These are phyloP conservation scores for Linnaemya tessellans DNA, from an alignment of 2,888 invertebrate species.

Conservation along the genomic window DNA sequence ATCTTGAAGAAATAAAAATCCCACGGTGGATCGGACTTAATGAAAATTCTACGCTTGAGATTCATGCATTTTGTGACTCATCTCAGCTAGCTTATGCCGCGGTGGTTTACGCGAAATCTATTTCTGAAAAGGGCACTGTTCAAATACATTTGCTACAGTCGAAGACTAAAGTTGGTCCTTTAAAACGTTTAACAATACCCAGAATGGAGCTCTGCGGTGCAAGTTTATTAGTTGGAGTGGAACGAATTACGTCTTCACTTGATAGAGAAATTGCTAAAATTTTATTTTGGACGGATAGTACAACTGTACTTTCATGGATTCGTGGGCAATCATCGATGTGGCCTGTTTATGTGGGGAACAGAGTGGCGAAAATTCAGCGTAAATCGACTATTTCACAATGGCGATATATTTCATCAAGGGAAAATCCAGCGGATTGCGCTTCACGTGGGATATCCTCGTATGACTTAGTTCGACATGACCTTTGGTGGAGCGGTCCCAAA, in stretches of 20 bases:
- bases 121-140: slow-evolving; percentile 60
- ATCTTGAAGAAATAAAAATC: slow-evolving; percentile 39
- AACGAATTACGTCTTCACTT: slow-evolving; percentile 19
- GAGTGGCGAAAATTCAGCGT: slow-evolving; percentile 38
- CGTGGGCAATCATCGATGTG: slow-evolving; percentile 37
- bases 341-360: slow-evolving; percentile 39
- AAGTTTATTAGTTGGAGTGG: slow-evolving; percentile 4
- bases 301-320: slow-evolving; percentile 59
- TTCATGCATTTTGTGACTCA: slow-evolving; percentile 50
- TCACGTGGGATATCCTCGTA: no score
- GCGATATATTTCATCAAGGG: slow-evolving; percentile 3
- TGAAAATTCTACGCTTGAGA: slow-evolving; percentile 4
- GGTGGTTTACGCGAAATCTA: slow-evolving; percentile 26
- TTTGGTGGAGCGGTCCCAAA: no score
- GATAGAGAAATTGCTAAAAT: slow-evolving; percentile 21
- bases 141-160: slow-evolving; percentile 37
- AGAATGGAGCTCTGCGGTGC: slow-evolving; percentile 50
- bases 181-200: slow-evolving; percentile 33
- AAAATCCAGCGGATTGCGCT: slow-evolving; percentile 55
- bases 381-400: slow-evolving; percentile 18
- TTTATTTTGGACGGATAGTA: slow-evolving; percentile 60
- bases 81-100: no score
- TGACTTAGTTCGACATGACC: no score
- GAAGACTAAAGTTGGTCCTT: slow-evolving; percentile 37
- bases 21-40: slow-evolving; percentile 48